Evolutionary conservation across 1,140 invertebrate genomes (phyloP), one percentile per base, ranked within the genome.

Genomic region (Aplysia californica): DNA sequence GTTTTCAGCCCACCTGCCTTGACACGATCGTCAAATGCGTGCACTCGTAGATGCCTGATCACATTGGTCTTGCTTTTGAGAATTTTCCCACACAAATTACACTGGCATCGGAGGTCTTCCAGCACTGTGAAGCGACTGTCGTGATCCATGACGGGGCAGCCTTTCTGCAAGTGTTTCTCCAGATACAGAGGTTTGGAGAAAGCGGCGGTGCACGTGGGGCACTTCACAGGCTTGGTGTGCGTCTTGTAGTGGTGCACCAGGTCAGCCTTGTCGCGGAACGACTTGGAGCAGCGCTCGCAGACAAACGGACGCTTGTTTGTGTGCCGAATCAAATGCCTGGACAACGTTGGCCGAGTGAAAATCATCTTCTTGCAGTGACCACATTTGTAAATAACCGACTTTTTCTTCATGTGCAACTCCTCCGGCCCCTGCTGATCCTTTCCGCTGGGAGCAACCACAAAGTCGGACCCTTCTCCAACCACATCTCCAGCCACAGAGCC

Each of bases 211-310:
- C 72, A 75, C 23, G 39, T 66, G 31, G 18, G 31, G 50, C 72
- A 75, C 41, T 75, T 36, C 23, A 75, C 61, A n/a, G 72, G 72
- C 36, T 75, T 75, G 6, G 72, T 65, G 31, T 75, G 72, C 6
- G 72, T 75, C 41, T 75, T 75, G 29, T 65, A 21, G 31, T 75
- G 72, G 31, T 75, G 72, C 5, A 75, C 26, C 23, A 75, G 61
- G 36, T 75, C 72, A 3, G 59, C 41, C 35, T 75, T 75, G 33
- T 75, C 59, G 1, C 56, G 26, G 41, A 75, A 75, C 18, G 36
- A 38, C 29, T 75, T 75, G 21, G 33, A 15, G 31, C 72, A 75
- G 5, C 50, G 26, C 10, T 75, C 72, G 66, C 72, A 75, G 4
- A 50, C 36, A 29, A 75, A 75, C 4, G 72, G 72, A 18, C 61